phyloP scores from a whole-genome alignment of 2,797 vertebrate genomes.

The Serranus cabrilla region DNA sequence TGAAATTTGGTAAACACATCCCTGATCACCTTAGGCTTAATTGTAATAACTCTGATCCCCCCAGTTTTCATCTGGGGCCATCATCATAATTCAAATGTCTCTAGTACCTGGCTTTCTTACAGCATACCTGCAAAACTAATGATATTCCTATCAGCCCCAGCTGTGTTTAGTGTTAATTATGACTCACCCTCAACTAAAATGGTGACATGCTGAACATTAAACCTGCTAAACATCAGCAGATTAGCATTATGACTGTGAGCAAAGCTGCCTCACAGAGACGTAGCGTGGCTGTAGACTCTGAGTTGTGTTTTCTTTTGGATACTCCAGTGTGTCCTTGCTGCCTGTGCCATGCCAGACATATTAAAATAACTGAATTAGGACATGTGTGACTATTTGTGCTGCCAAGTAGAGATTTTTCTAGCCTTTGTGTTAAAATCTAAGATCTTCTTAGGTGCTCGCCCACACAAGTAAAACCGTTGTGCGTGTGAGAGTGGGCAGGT shows the following conservation, averaged over 20 bases:
- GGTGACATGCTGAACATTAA: not conserved
- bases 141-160: not conserved
- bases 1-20: not conserved
- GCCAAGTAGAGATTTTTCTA: constrained; percentile 20
- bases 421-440: constrained; percentile 7
- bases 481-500: constrained; percentile 44
- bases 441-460: constrained; percentile 1
- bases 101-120: not conserved
- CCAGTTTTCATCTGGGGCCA: not conserved
- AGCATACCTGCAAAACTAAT: not conserved
- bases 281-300: not conserved
- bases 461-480: constrained; percentile 20
- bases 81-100: not conserved
- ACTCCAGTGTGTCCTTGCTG: not conserved
- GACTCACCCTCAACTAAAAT: not conserved
- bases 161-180: not conserved
- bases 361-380: constrained; percentile 12
- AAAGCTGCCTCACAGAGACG: not conserved
- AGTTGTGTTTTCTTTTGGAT: not conserved
- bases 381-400: constrained; percentile 8
- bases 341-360: constrained; percentile 6
- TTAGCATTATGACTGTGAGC: not conserved
- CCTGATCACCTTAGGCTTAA: not conserved
- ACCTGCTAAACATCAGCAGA: not conserved
- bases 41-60: not conserved